Base-by-base conservation (phyloP, 2,888 invertebrate species). In the Nineta flava region DNA sequence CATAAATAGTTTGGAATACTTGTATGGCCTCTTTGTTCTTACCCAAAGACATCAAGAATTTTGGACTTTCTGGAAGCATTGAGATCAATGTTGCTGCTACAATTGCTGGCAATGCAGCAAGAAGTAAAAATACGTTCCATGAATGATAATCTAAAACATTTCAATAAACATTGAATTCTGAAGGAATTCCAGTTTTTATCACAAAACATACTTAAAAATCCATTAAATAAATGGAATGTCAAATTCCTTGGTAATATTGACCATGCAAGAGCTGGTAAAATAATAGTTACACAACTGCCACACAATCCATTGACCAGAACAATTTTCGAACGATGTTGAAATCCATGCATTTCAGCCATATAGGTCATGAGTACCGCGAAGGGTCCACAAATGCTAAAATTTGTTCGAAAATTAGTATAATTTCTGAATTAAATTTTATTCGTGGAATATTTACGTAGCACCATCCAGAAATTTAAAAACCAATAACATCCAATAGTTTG, bases 31-130 rank as follows among this genome's bases (percentile, higher is more conserved):
- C 77, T 9, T 76, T 72, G 53, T 77, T 78, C 43, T 75, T 68
- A 1, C 82, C 80, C 44, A 77, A 71, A 1, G 81, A 75, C 75
- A 86, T 79, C 3, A 86, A 68, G 64, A 83, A 87, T 64, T 85
- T 84, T 5, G 87, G 87, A 60, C 84, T 87, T 63, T 87, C 87
- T 0, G 86, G 84, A 50, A 82, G 67, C 53, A 74, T 71, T 53
- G 76, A 65, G 48, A 79, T 67, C 0, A 73, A 69, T 32, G 79
- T 53, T 0, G 80, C 80, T 7, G 83, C 76, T 1, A 82, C 56
- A 0, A 87, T 60, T 17, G 82, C 80, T 9, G 87, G 81, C 51
- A 84, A 52, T 1, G 78, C 68, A 63, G 73, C 70, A 1, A 76
- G 63, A 50, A 77, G 62, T 15, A 81, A 66, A 58, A 77, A 81